A percentile compares a stretch with the other conserved stretches of the same genome.
Evolutionary conservation across 2,797 vertebrate genomes (phyloP).

Genomic region (Rallus crepitans): DNA sequence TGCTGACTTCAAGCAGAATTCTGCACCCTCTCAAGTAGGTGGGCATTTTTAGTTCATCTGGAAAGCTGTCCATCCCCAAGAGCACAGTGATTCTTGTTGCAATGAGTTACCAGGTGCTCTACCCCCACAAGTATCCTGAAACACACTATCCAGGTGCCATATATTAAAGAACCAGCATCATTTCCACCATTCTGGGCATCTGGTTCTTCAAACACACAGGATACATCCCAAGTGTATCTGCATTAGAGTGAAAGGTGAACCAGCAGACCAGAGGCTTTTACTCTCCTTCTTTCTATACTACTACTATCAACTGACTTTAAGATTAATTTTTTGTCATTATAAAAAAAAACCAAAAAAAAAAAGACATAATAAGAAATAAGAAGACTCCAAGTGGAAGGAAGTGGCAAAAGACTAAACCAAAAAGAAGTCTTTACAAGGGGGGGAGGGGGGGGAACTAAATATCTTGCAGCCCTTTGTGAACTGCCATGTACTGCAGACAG

Average conservation of each 20-base stretch:
- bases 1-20: constrained; percentile 50
- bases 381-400: background rate
- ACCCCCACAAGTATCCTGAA: background rate
- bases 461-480: background rate
- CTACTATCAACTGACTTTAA: background rate
- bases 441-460: background rate
- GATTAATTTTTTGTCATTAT: no score
- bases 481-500: background rate
- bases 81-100: accelerated
- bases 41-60: constrained; percentile 16
- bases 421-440: background rate
- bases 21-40: constrained; percentile 27
- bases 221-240: background rate
- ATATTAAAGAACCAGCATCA: background rate
- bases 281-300: background rate
- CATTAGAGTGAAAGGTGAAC: background rate
- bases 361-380: background rate
- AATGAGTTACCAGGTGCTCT: background rate
- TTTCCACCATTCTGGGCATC: background rate
- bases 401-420: background rate
- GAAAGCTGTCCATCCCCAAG: background rate
- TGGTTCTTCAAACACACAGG: background rate
- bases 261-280: background rate
- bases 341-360: no score
- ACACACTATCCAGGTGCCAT: background rate